These are phyloP conservation scores for Oceanodroma tethys DNA, from an alignment of 2,113 vertebrate species.

Conservation along the genomic window DNA sequence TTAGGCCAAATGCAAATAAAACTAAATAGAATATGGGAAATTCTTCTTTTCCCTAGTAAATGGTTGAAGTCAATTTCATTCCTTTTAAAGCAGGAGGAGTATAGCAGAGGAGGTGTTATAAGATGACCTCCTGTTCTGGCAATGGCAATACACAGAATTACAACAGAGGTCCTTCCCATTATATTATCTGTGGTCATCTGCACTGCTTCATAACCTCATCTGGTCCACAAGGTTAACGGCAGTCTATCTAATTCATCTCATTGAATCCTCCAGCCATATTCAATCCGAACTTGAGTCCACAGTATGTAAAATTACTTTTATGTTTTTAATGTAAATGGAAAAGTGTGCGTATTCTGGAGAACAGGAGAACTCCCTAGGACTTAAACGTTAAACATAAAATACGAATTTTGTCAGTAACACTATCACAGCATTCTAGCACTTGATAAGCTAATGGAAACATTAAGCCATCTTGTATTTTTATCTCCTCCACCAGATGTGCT, in stretches of 20 bases:
- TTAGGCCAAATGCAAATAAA: background rate
- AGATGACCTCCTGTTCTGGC: background rate
- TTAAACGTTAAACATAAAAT: background rate
- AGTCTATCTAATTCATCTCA: background rate
- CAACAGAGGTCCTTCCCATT: background rate
- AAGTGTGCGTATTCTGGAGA: accelerated
- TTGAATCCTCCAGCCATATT: background rate
- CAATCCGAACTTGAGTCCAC: background rate
- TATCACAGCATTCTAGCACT: background rate
- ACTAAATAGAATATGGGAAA: background rate
- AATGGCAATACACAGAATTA: background rate
- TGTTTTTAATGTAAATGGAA: background rate
- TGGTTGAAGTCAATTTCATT: background rate
- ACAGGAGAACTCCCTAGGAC: background rate
- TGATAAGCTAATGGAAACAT: background rate
- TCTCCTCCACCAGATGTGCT: background rate
- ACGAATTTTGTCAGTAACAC: background rate
- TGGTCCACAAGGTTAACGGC: background rate
- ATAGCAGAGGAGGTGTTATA: background rate
- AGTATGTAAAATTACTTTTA: background rate
- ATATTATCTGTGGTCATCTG: background rate
- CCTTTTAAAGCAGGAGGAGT: background rate
- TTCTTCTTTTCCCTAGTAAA: background rate
- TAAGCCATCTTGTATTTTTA: background rate
- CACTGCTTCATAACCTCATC: background rate